phyloP scores from a whole-genome alignment of 2,888 invertebrate species.

The Selenia dentaria region DNA sequence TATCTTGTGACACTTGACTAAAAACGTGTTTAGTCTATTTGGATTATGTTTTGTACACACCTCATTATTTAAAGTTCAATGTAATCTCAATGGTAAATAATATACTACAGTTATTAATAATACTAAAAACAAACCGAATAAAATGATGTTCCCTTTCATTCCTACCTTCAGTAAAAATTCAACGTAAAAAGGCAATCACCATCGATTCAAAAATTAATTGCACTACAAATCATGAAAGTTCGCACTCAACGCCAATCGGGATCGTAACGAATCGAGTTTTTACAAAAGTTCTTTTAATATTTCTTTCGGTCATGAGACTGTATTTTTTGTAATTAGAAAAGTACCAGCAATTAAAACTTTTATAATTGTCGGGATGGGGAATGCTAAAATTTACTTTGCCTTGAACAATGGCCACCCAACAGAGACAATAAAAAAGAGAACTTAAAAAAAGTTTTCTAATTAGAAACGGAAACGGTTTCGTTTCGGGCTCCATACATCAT shows the following conservation, averaged over 20 bases:
- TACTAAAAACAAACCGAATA: too few species aligned
- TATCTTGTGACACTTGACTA: too few species aligned
- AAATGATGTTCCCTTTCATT: background rate
- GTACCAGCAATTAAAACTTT: conserved; percentile 83
- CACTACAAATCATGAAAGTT: conserved; percentile 27
- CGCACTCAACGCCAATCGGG: conserved; percentile 29
- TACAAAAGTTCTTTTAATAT: conserved; percentile 51
- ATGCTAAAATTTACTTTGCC: conserved; percentile 73
- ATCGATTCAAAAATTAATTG: conserved; percentile 23
- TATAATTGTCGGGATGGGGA: conserved; percentile 78
- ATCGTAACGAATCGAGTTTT: conserved; percentile 32
- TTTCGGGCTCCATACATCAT: conserved; percentile 57
- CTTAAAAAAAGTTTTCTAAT: conserved; percentile 75
- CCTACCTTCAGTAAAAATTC: background rate
- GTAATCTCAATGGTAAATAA: too few species aligned
- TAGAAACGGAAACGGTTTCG: conserved; percentile 62
- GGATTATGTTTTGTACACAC: too few species aligned
- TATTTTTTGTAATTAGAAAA: conserved; percentile 82
- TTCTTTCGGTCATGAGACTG: conserved; percentile 68
- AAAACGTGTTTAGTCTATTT: too few species aligned
- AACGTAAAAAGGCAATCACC: conserved; percentile 4
- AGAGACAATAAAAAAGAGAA: conserved; percentile 75
- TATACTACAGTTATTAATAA: too few species aligned
- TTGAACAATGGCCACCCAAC: conserved; percentile 74
- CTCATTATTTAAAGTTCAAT: too few species aligned